A percentile compares a stretch with the other conserved stretches of the same genome.
Conservation (phyloP, 2,797 vertebrate genomes). For the Rhodeus uyekii region DNA sequence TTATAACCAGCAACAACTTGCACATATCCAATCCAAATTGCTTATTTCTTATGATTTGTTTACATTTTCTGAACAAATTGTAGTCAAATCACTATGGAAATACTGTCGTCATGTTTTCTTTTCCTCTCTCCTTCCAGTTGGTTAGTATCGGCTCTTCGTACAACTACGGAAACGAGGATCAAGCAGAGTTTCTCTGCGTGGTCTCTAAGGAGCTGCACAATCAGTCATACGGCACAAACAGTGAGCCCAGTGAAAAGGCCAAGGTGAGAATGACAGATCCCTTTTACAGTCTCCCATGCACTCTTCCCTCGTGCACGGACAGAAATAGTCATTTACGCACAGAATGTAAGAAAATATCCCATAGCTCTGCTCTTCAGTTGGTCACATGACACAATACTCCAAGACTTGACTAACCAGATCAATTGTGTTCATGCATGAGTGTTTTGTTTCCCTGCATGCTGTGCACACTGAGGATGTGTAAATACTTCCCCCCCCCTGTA, state of each 20-base stretch:
- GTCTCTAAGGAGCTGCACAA: constrained; percentile 89
- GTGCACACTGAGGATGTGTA: constrained; percentile 57
- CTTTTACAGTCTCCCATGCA: background rate
- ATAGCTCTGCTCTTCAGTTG: background rate
- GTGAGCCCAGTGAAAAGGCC: constrained; percentile 87
- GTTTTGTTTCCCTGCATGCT: constrained; percentile 59
- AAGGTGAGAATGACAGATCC: constrained; percentile 75
- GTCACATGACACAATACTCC: background rate
- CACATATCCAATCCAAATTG: too few species aligned
- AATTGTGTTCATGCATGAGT: constrained; percentile 20
- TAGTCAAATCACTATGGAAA: constrained; percentile 19
- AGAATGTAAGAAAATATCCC: background rate
- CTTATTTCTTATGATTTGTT: too few species aligned
- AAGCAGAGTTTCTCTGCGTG: constrained; percentile 88
- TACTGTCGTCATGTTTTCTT: constrained; percentile 2
- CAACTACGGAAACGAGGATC: constrained; percentile 88
- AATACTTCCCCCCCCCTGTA: background rate
- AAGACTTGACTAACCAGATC: constrained; percentile 16
- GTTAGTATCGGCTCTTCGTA: constrained; percentile 90
- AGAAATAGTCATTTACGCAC: background rate
- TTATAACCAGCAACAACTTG: background rate
- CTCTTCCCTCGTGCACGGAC: background rate
- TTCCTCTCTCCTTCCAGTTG: constrained; percentile 66
- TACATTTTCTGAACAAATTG: background rate
- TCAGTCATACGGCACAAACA: constrained; percentile 80